phyloP scores from a whole-genome alignment of 2,113 vertebrate species.

The Sardina pilchardus region DNA sequence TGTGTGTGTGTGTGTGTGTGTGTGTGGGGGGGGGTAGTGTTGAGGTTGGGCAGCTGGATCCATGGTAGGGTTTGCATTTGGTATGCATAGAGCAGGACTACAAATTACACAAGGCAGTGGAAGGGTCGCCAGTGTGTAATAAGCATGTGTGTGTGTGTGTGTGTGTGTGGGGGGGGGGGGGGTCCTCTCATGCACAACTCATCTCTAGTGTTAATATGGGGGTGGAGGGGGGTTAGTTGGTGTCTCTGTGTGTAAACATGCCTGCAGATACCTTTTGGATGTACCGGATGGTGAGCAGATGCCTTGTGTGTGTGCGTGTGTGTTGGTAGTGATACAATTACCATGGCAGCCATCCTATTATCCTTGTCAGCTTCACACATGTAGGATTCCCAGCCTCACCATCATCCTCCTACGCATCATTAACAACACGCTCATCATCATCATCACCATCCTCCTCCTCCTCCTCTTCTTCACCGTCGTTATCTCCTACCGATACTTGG shows the following conservation, averaged over 20 bases:
- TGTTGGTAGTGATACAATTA: neutral
- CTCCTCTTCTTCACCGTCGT: neutral
- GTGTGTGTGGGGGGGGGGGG: no score
- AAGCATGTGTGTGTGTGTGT: neutral
- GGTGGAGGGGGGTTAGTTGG: neutral
- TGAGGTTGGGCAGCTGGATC: neutral
- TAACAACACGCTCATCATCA: neutral
- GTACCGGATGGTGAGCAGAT: neutral
- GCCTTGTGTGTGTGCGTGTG: neutral
- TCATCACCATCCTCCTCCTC: neutral
- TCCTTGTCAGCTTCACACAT: neutral
- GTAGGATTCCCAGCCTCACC: neutral
- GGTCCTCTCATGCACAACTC: neutral
- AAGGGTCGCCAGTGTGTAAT: neutral
- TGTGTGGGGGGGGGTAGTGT: neutral
- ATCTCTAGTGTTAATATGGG: neutral
- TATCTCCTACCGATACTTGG: neutral
- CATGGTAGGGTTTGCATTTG: neutral
- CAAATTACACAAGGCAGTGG: slow-evolving; percentile 9
- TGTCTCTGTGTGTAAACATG: neutral
- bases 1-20: neutral
- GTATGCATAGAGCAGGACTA: slow-evolving; percentile 24
- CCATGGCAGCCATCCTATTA: neutral
- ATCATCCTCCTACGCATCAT: neutral
- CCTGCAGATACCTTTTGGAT: neutral